Base-by-base conservation (phyloP, 2,888 invertebrate species). In the Andrena praecox region DNA sequence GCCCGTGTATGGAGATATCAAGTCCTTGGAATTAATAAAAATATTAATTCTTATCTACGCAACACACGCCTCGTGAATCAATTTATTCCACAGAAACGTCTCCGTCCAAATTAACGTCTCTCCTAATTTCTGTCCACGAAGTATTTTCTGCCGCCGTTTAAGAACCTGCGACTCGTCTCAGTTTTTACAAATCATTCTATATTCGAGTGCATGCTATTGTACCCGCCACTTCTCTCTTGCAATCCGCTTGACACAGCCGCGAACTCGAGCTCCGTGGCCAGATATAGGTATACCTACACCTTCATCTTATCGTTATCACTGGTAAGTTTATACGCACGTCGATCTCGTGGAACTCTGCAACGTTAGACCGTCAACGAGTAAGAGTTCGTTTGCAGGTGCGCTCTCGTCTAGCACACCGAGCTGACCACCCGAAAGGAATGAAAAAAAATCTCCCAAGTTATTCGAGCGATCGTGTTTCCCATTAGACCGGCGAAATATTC, bases 241-340 rank as follows among this genome's bases (percentile, higher is more conserved):
- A 24, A 72, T 81, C 73, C 75, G 74, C 75, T 78, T 85, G 87
- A 78, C 72, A 24, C 73, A 77, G 77, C 77, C 31, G 59, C 70
- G 35, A 82, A 81, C 72, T n/a, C 29, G 72, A 79, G 54, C 72
- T 10, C 20, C 42, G 24, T 16, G 7, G 10, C 10, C 20, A 56
- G 7, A 63, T 54, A 42, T 12, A 63, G 48, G 42, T 16, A 31
- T 16, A 16, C 12, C 8, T 16, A 63, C 60, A 3, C 27, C 56
- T 20, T 27, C 27, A 64, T 75, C 68, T 72, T 77, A 84, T 86
- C 87, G 67, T 73, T 86, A 84, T 87, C 85, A 42, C 33, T 24
- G 50, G 77, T 75, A 84, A 86, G 66, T 50, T 35, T 70, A 81
- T 74, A 81, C 59, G 56, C 75, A 20, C 66, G 60, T 60, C 74